phyloP scores from a whole-genome alignment of 2,113 vertebrate genomes.

The Eptesicus fuscus region DNA sequence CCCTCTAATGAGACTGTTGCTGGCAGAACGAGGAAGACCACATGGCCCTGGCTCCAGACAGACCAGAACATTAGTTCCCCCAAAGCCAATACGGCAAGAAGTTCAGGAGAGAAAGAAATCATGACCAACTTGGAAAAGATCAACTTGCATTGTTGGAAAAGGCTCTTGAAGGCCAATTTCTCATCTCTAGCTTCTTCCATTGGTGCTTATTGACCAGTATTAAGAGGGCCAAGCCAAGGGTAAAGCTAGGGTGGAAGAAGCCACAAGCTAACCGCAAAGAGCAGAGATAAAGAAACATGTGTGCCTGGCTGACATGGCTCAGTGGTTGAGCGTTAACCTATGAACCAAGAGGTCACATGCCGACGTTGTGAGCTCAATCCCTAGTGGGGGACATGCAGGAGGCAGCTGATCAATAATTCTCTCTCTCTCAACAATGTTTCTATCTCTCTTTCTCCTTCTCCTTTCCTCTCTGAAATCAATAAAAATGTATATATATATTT shows the following conservation, averaged over 20 bases:
- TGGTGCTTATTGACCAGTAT: not conserved
- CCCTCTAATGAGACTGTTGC: not conserved
- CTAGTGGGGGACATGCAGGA: no score
- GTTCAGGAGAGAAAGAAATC: not conserved
- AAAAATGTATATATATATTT: no score
- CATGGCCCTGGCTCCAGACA: not conserved
- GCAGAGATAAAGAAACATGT: not conserved
- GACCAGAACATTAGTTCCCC: not conserved
- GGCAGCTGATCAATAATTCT: no score
- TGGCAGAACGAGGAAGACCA: not conserved
- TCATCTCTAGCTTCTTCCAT: not conserved
- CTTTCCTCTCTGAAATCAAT: no score
- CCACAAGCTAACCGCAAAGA: not conserved
- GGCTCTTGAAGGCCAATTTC: not conserved
- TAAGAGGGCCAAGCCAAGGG: not conserved
- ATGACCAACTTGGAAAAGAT: not conserved
- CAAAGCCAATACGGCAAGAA: not conserved
- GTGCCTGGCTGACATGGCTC: no score
- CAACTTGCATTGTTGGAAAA: slow-evolving; percentile 5
- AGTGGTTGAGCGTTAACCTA: no score
- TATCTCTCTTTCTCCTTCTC: no score
- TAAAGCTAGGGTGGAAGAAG: not conserved
- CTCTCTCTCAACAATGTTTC: no score
- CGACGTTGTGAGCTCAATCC: no score
- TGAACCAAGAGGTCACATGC: no score